Base-by-base conservation (phyloP, 2,113 vertebrate species). In the Corythornis madagascariensis region DNA sequence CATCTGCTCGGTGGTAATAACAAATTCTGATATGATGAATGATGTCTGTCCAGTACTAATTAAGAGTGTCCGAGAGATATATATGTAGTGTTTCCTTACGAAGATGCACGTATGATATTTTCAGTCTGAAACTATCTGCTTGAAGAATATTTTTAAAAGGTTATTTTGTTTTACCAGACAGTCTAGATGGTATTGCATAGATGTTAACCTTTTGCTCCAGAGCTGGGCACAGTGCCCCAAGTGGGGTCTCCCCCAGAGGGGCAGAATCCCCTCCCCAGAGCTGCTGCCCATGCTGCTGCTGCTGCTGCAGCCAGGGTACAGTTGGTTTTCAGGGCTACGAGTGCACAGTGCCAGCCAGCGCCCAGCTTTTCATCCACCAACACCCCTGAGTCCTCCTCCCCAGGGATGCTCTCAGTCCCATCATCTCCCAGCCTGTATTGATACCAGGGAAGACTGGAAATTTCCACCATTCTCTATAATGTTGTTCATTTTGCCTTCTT, bases 321-420 rank as follows among this genome's bases (percentile, higher is more conserved):
- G 2, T 22, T 70, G 35, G 43, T 28, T 57, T 50, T 52, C 31
- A 59, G 43, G 48, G 13, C 63, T 70, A 18, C 0, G 3, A 70
- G 28, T 0, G 1, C 22, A 22, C 4, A 1, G 28, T 33, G 56
- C 3, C 1, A 4, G 20, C 6, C 64, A 16, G 9, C 9, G 16
- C 57, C 43, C 35, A 53, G 38, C 71, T n/a, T 82, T 38, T 65
- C 24, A 18, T 53, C 28, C 21, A 31, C 22, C 9, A 10, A 16
- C 15, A 42, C 10, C 14, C 13, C 14, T 16, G 25, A 31, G 40
- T 13, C 28, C 24, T 76, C 16, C 13, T 72, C 3, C 0, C 1
- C 57, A 77, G 16, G 13, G 16, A 35, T 71, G n/a, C 26, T 82
- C 16, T 40, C 43, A 22, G 8, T 76, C 24, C 38, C n/a, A 33